These are phyloP conservation scores for Planiliza haematocheilus DNA, from an alignment of 2,113 vertebrate genomes.

Conservation along the genomic window DNA sequence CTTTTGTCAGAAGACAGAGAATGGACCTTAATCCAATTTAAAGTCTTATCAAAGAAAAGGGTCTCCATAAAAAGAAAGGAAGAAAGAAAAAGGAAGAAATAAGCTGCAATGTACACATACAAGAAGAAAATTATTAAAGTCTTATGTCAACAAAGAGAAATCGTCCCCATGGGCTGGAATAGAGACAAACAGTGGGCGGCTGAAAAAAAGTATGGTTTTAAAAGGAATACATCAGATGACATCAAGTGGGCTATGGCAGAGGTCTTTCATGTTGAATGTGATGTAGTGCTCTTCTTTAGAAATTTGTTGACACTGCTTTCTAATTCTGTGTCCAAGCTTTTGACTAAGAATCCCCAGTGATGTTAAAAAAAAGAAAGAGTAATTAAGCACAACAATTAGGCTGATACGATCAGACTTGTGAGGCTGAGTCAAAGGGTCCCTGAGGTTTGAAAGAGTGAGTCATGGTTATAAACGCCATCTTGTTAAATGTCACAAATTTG, in stretches of 20 bases:
- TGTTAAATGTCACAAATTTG: slow-evolving; percentile 60
- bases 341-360: background rate
- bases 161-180: slow-evolving; percentile 39
- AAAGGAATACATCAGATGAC: slow-evolving; percentile 35
- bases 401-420: slow-evolving; percentile 49
- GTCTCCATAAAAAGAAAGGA: slow-evolving; percentile 25
- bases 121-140: slow-evolving; percentile 55
- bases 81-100: slow-evolving; percentile 27
- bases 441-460: slow-evolving; percentile 49
- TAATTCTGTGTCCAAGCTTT: background rate
- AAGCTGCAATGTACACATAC: slow-evolving; percentile 33
- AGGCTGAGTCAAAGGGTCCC: slow-evolving; percentile 49
- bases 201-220: slow-evolving; percentile 29
- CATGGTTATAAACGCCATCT: slow-evolving; percentile 46
- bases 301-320: slow-evolving; percentile 20
- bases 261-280: background rate
- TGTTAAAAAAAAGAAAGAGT: background rate
- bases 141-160: slow-evolving; percentile 57
- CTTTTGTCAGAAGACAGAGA: slow-evolving; percentile 53
- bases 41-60: slow-evolving; percentile 64
- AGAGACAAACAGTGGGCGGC: slow-evolving; percentile 28
- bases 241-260: slow-evolving; percentile 14
- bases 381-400: slow-evolving; percentile 25
- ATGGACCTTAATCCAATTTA: slow-evolving; percentile 68
- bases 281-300: background rate